phyloP scores from a whole-genome alignment of 53 echinoderm and acorn worm species.

The Henricia sp. region DNA sequence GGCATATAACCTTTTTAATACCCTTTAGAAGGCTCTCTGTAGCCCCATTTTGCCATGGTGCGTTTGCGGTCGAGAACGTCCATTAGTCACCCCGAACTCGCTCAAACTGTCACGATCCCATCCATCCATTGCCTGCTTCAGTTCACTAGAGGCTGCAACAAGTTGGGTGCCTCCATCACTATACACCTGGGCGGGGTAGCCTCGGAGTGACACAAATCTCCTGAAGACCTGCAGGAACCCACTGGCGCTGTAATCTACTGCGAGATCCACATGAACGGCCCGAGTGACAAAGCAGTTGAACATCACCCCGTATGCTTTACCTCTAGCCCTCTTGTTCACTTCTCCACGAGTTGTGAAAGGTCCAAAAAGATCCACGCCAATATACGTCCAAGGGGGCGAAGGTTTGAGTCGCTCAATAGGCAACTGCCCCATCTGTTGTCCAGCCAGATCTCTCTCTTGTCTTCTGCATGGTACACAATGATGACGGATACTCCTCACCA shows the following conservation, averaged over 20 bases:
- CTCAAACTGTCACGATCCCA: not conserved
- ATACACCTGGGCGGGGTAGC: conserved; percentile 48
- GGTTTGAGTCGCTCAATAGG: too few species aligned
- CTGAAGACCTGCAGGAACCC: conserved; percentile 52
- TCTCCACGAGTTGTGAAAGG: conserved; percentile 42
- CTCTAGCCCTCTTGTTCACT: conserved; percentile 52
- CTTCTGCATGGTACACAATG: too few species aligned
- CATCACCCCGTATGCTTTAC: conserved; percentile 53
- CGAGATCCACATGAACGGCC: conserved; percentile 46
- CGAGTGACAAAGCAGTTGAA: conserved; percentile 56
- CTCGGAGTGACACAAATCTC: conserved; percentile 37
- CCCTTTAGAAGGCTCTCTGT: conserved; percentile 43
- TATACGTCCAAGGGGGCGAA: conserved; percentile 60
- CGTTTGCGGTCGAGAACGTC: conserved; percentile 35
- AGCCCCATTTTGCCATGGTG: conserved; percentile 48
- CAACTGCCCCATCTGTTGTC: too few species aligned
- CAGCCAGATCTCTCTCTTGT: too few species aligned
- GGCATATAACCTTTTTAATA: conserved; percentile 36
- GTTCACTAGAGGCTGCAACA: conserved; percentile 22
- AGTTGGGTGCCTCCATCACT: conserved; percentile 47
- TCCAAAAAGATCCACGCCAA: conserved; percentile 54
- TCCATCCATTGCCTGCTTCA: not conserved
- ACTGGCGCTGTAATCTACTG: conserved; percentile 14
- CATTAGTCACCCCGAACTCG: conserved; percentile 29
- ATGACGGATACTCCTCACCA: too few species aligned